Base-by-base conservation (phyloP, 37 sponge, comb jelly and placozoan genomes). In the Axinella damicornis region DNA sequence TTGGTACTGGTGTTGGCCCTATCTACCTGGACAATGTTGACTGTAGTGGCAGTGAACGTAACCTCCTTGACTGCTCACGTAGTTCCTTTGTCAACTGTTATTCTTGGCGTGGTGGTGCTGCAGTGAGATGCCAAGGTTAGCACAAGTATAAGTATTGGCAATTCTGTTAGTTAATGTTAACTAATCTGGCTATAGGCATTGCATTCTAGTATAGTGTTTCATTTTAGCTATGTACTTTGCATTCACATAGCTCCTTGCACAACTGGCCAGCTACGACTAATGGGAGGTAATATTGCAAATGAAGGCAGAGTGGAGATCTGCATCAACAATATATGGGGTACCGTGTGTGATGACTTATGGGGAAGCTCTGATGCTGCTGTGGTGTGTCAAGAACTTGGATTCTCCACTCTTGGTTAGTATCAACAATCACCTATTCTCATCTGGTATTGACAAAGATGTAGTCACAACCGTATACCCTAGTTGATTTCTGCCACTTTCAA, bases 231-330 rank as follows among this genome's bases (percentile, higher is more conserved):
- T n/a, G n/a, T n/a, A n/a, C n/a, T 46, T 46, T 12, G 9, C 9
- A 46, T 46, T 4, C 13, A 5, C 39, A 9, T 37, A 39, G 68
- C 33, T 34, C 41, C 24, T 4, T 79, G 79, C 32, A 35, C 62
- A 35, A 16, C 63, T 22, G 79, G 79, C 16, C 46, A 18, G 16
- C 22, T 83, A 5, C 69, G 89, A 36, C 70, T 88, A 55, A 83
- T 64, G 11, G 83, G 83, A 2, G 83, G 89, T 24, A 37, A 41
- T 22, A 41, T 15, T 52, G 1, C 57, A 30, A 18, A 74, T 82
- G 89, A 88, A 57, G 89, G 89, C 37, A 75, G 89, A 28, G 76
- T 88, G 33, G 89, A 88, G 40, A 34, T 88, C 55, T 83, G 66
- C 52, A 53, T 85, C 28, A 54, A 88, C 34, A 55, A 35, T 30